Evolutionary conservation across 2,797 vertebrate species (phyloP), one percentile per base, ranked within the genome.

Genomic region (Allobates femoralis): DNA sequence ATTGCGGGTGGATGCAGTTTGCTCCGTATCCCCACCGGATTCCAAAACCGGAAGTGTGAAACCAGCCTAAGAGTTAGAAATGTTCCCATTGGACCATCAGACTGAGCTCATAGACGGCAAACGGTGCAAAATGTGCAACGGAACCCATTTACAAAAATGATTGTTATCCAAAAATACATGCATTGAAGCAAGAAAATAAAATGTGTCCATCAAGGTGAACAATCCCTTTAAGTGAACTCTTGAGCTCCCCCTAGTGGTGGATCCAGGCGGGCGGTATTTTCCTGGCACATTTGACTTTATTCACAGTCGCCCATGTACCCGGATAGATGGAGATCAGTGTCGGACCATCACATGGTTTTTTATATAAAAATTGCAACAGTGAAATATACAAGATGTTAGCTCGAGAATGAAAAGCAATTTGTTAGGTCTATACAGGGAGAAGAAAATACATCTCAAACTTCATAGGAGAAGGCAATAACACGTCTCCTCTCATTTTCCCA

Each of bases 321-420:
- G 2, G 3, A 4, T 78, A 37, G 8, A 16, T 2, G 10, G 19
- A 32, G 32, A 34, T 28, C 74, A 14, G 1, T 56, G 19, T 21
- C 2, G 37, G 26, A 56, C 12, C 37, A 34, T 23, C 30, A 21
- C n/a, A 26, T n/a, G 5, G 14, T 51, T 21, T 3, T n/a, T 77
- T 12, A 78, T 18, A 56, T 37, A 60, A 83, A 83, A 83, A 60
- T 83, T 83, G 81, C 67, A 83, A 58, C 81, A 83, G 81, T 14
- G 1, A 82, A 32, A 30, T 41, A 32, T 73, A 46, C 41, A 46
- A 46, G 7, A 73, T n/a, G 69, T 58, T 74, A 83, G 81, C 53
- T 83, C 58, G 34, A 82, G 41, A 51, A 82, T 82, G 30, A 83
- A 55, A 74, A 60, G 81, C 51, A 15, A 55, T 26, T 55, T 73